Conservation (phyloP, 2,113 vertebrate genomes). For the Bucco capensis region DNA sequence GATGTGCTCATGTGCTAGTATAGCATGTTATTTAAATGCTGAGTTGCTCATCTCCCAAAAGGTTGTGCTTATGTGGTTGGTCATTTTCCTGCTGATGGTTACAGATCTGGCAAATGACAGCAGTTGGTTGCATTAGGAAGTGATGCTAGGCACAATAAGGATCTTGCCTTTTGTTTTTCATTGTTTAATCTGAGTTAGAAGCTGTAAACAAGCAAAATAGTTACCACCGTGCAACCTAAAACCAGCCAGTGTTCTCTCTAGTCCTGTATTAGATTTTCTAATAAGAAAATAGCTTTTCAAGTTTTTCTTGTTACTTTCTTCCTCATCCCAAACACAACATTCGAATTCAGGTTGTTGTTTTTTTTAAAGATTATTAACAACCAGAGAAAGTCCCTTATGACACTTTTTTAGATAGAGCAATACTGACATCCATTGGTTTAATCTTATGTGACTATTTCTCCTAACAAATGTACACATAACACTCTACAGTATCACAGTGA, state of each 20-base stretch:
- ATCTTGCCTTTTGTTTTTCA: not conserved
- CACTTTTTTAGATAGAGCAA: conserved; percentile 62
- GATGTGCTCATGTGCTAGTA: not conserved
- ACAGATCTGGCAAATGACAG: not conserved
- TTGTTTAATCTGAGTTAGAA: not conserved
- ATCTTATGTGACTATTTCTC: conserved; percentile 33
- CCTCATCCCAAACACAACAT: not conserved
- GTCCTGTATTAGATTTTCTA: not conserved
- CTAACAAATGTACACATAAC: not conserved
- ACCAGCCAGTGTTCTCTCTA: not conserved
- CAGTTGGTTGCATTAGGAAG: not conserved
- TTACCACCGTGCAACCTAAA: not conserved
- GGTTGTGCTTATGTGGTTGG: not conserved
- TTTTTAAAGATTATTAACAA: conserved; percentile 6
- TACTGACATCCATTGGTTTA: conserved; percentile 80
- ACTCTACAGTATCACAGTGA: not conserved
- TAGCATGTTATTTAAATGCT: not conserved
- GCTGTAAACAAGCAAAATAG: not conserved
- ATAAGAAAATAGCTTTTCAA: not conserved
- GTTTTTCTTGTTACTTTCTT: not conserved
- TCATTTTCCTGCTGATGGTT: not conserved
- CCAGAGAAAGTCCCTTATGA: conserved; percentile 45
- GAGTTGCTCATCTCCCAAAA: not conserved
- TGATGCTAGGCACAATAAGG: rapidly evolving
- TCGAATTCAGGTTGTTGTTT: not conserved